Evolutionary conservation across 2,888 invertebrate genomes (phyloP).

Genomic region (Hirtodrosophila duncani): DNA sequence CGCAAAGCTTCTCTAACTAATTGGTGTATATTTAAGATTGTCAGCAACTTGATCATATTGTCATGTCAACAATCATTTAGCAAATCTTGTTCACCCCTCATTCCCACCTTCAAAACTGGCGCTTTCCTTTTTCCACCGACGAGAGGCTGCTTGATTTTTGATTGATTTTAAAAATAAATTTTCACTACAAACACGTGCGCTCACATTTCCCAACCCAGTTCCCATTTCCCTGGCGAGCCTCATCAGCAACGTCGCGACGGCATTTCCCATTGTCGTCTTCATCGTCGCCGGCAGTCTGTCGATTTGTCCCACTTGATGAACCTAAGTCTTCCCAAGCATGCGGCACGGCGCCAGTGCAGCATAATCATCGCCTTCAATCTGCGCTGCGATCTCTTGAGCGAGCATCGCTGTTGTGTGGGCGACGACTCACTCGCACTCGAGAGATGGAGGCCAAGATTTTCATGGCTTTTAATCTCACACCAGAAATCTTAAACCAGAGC

Average conservation of each 20-base stretch:
- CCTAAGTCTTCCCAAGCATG: slow-evolving; percentile 6
- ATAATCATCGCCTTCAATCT: slow-evolving; percentile 6
- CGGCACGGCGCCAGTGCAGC: too few species aligned
- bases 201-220: slow-evolving; percentile 2
- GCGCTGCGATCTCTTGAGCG: slow-evolving; percentile 13
- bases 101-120: too few species aligned
- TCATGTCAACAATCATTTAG: too few species aligned
- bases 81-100: too few species aligned
- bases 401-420: slow-evolving; percentile 16
- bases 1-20: too few species aligned
- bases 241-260: too few species aligned
- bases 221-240: slow-evolving; percentile 1
- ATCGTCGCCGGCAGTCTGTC: too few species aligned
- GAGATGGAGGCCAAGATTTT: too few species aligned
- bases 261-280: slow-evolving; percentile 2
- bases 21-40: too few species aligned
- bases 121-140: not conserved
- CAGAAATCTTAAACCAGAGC: slow-evolving; percentile 1
- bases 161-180: slow-evolving; percentile 66
- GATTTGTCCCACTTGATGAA: slow-evolving; percentile 21
- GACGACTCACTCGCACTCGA: slow-evolving; percentile 11
- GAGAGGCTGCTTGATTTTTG: slow-evolving; percentile 33
- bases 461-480: too few species aligned
- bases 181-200: slow-evolving; percentile 32
- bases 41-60: too few species aligned